Percentiles rank a stretch among this genome's conserved stretches.
Evolutionary conservation across 2,888 invertebrate genomes (phyloP).

Genomic region (Trachelus iudaicus): DNA sequence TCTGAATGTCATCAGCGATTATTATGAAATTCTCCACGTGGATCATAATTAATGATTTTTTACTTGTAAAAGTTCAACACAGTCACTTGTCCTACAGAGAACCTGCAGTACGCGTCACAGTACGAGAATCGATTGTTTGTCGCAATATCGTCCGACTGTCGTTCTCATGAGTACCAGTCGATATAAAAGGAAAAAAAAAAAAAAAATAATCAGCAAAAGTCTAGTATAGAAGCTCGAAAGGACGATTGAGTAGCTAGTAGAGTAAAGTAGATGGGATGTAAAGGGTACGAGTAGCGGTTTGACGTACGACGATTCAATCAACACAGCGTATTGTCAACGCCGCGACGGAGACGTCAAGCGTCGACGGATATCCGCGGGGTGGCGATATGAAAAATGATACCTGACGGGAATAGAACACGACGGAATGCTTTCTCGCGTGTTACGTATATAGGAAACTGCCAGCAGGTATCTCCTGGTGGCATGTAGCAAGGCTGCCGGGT

Average conservation of each 20-base stretch:
- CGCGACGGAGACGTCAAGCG: conserved; percentile 42
- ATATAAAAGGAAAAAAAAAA: not conserved
- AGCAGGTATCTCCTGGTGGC: not conserved
- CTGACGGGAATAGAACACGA: conserved; percentile 26
- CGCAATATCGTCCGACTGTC: not conserved
- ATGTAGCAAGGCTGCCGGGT: conserved; percentile 2
- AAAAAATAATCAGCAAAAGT: not conserved
- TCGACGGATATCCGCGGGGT: conserved; percentile 39
- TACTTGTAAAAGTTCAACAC: not conserved
- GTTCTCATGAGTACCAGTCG: not conserved
- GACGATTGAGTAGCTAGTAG: conserved; percentile 5
- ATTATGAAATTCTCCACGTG: not conserved
- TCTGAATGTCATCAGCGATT: not conserved
- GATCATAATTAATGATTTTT: not conserved
- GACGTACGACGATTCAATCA: conserved; percentile 55
- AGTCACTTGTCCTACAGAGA: not conserved
- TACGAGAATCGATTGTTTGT: not conserved
- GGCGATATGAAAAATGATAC: conserved; percentile 50
- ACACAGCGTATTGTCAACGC: conserved; percentile 47
- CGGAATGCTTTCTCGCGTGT: not conserved
- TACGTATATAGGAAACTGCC: not conserved
- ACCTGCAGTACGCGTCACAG: not conserved
- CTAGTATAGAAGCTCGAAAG: not conserved
- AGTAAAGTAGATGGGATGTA: conserved; percentile 2
- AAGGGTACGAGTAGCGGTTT: conserved; percentile 10